Conservation (phyloP, 1,140 invertebrate species). For the Mya arenaria region DNA sequence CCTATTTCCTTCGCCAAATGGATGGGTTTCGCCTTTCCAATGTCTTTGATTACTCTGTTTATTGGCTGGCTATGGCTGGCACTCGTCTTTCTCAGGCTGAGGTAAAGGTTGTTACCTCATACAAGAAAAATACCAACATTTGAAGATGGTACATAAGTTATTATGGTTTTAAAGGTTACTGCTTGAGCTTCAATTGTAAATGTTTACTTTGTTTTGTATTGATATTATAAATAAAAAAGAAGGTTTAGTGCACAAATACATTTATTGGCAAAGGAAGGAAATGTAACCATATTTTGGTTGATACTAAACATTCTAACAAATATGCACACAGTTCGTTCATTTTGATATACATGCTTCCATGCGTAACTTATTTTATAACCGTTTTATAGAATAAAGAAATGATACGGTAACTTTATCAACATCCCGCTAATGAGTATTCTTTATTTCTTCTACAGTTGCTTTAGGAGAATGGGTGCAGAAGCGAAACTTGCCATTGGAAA, state of each 20-base stretch:
- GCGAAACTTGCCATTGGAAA: neutral
- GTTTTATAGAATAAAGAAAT: no score
- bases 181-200: neutral
- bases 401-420: no score
- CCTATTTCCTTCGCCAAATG: slow-evolving; percentile 77
- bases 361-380: no score
- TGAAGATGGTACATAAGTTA: neutral
- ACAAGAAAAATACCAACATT: neutral
- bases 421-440: no score
- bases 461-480: slow-evolving; percentile 18
- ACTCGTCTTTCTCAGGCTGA: slow-evolving; percentile 66
- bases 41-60: slow-evolving; percentile 70
- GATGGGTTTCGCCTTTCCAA: slow-evolving; percentile 79
- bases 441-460: slow-evolving; percentile 22
- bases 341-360: no score
- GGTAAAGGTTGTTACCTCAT: no score
- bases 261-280: neutral
- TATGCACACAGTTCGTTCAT: no score
- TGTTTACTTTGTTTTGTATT: neutral
- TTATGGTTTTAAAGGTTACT: neutral
- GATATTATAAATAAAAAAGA: neutral
- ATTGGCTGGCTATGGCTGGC: slow-evolving; percentile 74
- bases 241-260: neutral
- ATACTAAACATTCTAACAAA: no score
- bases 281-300: no score